Evolutionary conservation across 2,888 invertebrate species (phyloP).

Genomic region (Syrphus vitripennis): DNA sequence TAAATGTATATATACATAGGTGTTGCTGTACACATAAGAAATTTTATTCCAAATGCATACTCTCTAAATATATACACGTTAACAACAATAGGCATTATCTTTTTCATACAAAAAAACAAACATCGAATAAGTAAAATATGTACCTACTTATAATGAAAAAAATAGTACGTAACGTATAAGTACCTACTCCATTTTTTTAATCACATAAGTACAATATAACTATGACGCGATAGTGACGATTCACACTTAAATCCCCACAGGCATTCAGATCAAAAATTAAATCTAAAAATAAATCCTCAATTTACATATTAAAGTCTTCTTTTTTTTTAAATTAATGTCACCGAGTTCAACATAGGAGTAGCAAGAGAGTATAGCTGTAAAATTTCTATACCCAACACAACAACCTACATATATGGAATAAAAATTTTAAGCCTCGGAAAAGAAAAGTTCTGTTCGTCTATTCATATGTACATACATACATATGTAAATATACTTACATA

Average conservation of each 20-base stretch:
- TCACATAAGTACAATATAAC: too few relatives aligned
- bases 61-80: too few relatives aligned
- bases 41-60: too few relatives aligned
- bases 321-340: conserved; percentile 21
- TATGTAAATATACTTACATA: too few relatives aligned
- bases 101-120: not conserved
- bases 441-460: not conserved
- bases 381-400: not conserved
- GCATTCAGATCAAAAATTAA: not conserved
- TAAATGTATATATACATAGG: too few relatives aligned
- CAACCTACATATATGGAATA: not conserved
- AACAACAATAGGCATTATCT: too few relatives aligned
- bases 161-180: too few relatives aligned
- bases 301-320: conserved; percentile 48
- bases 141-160: not conserved
- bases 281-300: conserved; percentile 49
- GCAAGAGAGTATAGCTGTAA: not conserved
- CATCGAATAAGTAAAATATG: not conserved
- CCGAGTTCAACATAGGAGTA: not conserved
- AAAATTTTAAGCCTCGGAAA: not conserved
- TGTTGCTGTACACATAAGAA: too few relatives aligned
- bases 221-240: not conserved
- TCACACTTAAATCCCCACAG: conserved; percentile 10
- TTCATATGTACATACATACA: conserved; percentile 35
- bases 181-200: too few relatives aligned